Conservation (phyloP, 2,888 invertebrate genomes). For the Lithosia quadra region DNA sequence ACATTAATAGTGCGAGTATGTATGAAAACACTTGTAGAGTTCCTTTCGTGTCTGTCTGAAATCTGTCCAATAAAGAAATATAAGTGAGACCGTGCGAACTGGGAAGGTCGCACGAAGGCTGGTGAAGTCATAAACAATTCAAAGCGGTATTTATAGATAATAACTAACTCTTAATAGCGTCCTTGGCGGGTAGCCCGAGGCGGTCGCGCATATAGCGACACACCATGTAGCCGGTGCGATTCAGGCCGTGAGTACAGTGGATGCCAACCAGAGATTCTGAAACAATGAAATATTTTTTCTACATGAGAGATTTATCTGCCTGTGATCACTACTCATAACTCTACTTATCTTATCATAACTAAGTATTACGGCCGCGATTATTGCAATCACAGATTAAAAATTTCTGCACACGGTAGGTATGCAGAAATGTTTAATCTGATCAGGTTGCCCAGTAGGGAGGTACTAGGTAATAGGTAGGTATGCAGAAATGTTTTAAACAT, state of each 20-base stretch:
- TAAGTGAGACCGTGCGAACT: slow-evolving; percentile 39
- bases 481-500: no score
- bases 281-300: slow-evolving; percentile 58
- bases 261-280: slow-evolving; percentile 91
- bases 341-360: no score
- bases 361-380: no score
- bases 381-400: neutral
- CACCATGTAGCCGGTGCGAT: slow-evolving; percentile 93
- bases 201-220: slow-evolving; percentile 91
- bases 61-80: slow-evolving; percentile 18
- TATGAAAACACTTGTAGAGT: neutral
- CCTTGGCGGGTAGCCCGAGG: slow-evolving; percentile 83
- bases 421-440: no score
- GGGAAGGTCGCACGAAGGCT: no score
- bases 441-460: no score
- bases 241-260: slow-evolving; percentile 94
- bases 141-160: slow-evolving; percentile 44
- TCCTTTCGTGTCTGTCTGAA: slow-evolving; percentile 12
- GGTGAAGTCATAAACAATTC: slow-evolving; percentile 47
- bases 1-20: neutral
- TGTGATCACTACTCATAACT: neutral
- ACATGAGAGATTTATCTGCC: neutral
- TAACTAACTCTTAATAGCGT: slow-evolving; percentile 88
- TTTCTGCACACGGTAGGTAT: no score
- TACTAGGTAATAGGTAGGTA: no score